A percentile compares a stretch with the other conserved stretches of the same genome.
Evolutionary conservation across 2,113 vertebrate species (phyloP).

Genomic region (Himantopus leucocephalus): DNA sequence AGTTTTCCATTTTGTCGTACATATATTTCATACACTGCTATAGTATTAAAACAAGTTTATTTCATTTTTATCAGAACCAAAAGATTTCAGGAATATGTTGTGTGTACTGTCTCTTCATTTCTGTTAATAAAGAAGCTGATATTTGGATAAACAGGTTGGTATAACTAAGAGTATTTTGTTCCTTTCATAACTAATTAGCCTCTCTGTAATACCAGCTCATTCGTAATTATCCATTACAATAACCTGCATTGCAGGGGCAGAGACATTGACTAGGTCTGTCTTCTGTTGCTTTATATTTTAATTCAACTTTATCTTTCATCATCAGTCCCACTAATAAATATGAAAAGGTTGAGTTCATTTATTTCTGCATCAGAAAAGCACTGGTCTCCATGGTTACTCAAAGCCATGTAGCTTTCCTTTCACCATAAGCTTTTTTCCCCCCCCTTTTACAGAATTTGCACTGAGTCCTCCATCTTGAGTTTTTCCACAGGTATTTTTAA

Average conservation of each 20-base stretch:
- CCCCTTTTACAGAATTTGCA: not conserved
- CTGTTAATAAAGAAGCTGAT: constrained; percentile 4
- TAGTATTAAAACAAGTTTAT: not conserved
- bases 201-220: not conserved
- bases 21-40: not conserved
- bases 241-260: constrained; percentile 41
- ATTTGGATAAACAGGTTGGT: constrained; percentile 9
- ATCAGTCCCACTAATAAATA: constrained; percentile 53
- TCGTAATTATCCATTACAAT: not conserved
- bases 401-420: constrained; percentile 41
- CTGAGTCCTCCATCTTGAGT: constrained; percentile 1
- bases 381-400: constrained; percentile 52
- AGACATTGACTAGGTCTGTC: not conserved
- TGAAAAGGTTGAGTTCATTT: constrained; percentile 58
- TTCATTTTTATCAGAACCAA: not conserved
- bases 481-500: not conserved
- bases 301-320: constrained; percentile 46
- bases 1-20: not conserved
- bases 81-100: not conserved
- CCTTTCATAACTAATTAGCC: not conserved
- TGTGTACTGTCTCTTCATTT: not conserved
- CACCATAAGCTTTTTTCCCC: not conserved
- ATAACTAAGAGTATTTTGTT: not conserved
- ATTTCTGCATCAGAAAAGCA: constrained; percentile 53
- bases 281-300: constrained; percentile 28